These are phyloP conservation scores for Ectropis crepuscularia DNA, from an alignment of 2,888 invertebrate species.

Conservation along the genomic window DNA sequence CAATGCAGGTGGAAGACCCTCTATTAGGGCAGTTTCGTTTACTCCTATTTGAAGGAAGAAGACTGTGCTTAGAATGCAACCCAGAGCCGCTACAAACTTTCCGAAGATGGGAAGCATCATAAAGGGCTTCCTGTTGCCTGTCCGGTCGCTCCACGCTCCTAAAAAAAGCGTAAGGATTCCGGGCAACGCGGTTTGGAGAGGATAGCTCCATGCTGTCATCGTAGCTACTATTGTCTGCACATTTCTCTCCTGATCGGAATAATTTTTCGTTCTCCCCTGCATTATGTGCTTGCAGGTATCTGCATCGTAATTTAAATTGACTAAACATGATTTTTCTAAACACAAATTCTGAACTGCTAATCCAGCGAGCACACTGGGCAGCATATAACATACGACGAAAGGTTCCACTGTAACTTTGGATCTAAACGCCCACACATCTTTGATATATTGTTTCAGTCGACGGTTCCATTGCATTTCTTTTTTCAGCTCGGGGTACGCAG, in stretches of 20 bases:
- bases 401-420: slow-evolving; percentile 87
- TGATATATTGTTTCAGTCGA: slow-evolving; percentile 70
- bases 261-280: slow-evolving; percentile 72
- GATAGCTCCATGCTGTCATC: slow-evolving; percentile 85
- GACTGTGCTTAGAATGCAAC: slow-evolving; percentile 83
- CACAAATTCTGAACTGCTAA: slow-evolving; percentile 83
- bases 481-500: slow-evolving; percentile 52
- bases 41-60: slow-evolving; percentile 83
- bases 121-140: slow-evolving; percentile 84
- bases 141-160: slow-evolving; percentile 87
- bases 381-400: slow-evolving; percentile 86
- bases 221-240: slow-evolving; percentile 83
- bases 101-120: slow-evolving; percentile 86
- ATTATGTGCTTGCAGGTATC: slow-evolving; percentile 81
- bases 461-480: slow-evolving; percentile 69
- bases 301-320: slow-evolving; percentile 81
- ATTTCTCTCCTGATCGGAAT: slow-evolving; percentile 71
- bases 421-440: slow-evolving; percentile 72
- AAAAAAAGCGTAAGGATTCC: slow-evolving; percentile 83
- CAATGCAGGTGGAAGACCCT: slow-evolving; percentile 85
- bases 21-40: slow-evolving; percentile 83
- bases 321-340: slow-evolving; percentile 85
- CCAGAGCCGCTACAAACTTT: slow-evolving; percentile 81
- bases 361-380: slow-evolving; percentile 88
- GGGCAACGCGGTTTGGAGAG: slow-evolving; percentile 84